Base-by-base conservation (phyloP, 2,113 vertebrate species). In the Sardina pilchardus region DNA sequence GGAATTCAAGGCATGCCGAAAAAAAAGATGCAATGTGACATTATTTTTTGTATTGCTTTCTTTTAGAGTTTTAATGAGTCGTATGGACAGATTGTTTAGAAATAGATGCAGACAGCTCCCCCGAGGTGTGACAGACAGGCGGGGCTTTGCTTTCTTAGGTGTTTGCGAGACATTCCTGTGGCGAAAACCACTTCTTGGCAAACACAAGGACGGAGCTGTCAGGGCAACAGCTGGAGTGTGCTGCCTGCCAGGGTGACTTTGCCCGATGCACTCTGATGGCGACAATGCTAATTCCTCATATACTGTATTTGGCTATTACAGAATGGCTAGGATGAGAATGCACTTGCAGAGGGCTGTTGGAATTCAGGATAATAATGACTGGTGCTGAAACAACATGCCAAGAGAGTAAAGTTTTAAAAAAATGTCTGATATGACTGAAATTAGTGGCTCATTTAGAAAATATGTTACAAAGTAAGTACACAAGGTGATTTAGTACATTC, bases 161-260 rank as follows among this genome's bases (percentile, higher is more conserved):
- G 71, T n/a, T n/a, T 78, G 30, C 71, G 14, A 78, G 71, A 36
- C 71, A 78, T 78, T 78, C 30, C 71, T 78, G 71, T 78, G 71
- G 71, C 1, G 71, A 17, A 36, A 34, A 36, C 30, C 71, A 78
- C 71, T 78, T 16, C 34, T 78, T 36, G 30, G 26, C 43, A 67
- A 48, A 87, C 67, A 83, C 85, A 42, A 36, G 1, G 16, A 44
- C 78, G 39, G 30, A 50, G 9, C 48, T 14, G 9, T 84, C 39
- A 34, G 19, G 30, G 71, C 71, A 34, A 34, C n/a, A 67, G 63
- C 63, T 67, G 26, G n/a, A 67, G 63, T 30, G 26, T 26, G 24
- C 63, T 67, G n/a, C 21, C 48, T 59, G 21, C 63, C n/a, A 67
- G 26, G 63, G 63, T 67, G 63, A 67, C 63, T 67, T 26, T 67